Percentiles rank a stretch among this genome's conserved stretches.
These are phyloP conservation scores for Melanostigma gelatinosum DNA, from an alignment of 2,113 vertebrate species.

Conservation along the genomic window DNA sequence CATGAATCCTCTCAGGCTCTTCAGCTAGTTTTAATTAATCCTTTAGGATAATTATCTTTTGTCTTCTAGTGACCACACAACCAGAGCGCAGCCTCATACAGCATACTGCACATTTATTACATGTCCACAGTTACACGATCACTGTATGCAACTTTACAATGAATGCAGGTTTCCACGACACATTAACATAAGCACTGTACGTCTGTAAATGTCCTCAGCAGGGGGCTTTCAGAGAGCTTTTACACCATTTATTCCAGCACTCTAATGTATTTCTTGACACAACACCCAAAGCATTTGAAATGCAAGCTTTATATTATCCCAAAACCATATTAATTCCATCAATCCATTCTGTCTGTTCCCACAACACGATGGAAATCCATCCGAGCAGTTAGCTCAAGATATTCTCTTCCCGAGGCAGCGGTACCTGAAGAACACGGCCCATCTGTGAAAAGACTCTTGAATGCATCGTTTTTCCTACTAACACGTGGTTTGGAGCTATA, in stretches of 20 bases:
- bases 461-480: not conserved
- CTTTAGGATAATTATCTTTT: conserved; percentile 57
- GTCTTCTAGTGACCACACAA: conserved; percentile 34
- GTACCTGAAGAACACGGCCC: not conserved
- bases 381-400: no score
- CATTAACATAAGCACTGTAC: not conserved
- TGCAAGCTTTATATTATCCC: not conserved
- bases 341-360: not conserved
- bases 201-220: not conserved
- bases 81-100: conserved; percentile 4
- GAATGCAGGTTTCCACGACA: conserved; percentile 21
- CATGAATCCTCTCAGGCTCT: conserved; percentile 27
- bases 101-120: not conserved
- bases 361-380: not conserved
- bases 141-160: conserved; percentile 16
- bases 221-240: not conserved
- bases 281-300: not conserved
- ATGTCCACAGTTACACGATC: conserved; percentile 16
- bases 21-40: conserved; percentile 69
- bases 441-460: not conserved
- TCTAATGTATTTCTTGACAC: not conserved
- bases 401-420: not conserved
- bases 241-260: not conserved
- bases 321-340: not conserved
- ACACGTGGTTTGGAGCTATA: not conserved